Conservation (phyloP, 2,113 vertebrate genomes). For the Galeopterus variegatus region DNA sequence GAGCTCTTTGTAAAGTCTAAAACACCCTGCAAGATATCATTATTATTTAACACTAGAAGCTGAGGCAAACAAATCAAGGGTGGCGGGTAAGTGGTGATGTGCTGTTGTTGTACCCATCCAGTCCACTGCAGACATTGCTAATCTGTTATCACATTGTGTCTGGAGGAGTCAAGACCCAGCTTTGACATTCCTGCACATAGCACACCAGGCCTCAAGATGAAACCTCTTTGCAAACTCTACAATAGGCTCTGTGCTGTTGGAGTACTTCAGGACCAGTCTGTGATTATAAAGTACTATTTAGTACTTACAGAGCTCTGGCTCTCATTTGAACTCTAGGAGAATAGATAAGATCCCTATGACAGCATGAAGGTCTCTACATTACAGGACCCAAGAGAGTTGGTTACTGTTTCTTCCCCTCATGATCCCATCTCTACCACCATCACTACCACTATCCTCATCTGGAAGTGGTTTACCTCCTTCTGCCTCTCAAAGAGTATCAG, state of each 20-base stretch:
- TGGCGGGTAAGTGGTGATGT: not conserved
- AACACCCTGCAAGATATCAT: not conserved
- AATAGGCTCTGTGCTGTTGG: not conserved
- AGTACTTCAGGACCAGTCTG: not conserved
- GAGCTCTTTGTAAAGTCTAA: not conserved
- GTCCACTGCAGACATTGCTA: not conserved
- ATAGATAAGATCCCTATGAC: not conserved
- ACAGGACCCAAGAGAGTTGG: not conserved
- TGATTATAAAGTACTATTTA: not conserved
- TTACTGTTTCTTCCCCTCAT: not conserved
- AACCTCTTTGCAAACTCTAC: not conserved
- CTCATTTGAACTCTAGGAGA: constrained; percentile 36
- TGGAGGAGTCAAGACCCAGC: not conserved
- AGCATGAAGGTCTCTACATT: not conserved
- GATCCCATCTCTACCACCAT: not conserved
- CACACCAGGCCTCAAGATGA: not conserved
- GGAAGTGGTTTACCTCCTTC: not conserved
- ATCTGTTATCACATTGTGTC: not conserved
- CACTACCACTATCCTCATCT: not conserved
- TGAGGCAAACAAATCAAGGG: not conserved
- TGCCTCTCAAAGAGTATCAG: not conserved
- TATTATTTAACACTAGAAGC: not conserved
- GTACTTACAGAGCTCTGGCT: not conserved
- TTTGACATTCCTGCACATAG: not conserved
- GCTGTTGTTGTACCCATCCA: not conserved